Base-by-base conservation (phyloP, 1,140 invertebrate genomes). In the Metopolophium dirhodum region DNA sequence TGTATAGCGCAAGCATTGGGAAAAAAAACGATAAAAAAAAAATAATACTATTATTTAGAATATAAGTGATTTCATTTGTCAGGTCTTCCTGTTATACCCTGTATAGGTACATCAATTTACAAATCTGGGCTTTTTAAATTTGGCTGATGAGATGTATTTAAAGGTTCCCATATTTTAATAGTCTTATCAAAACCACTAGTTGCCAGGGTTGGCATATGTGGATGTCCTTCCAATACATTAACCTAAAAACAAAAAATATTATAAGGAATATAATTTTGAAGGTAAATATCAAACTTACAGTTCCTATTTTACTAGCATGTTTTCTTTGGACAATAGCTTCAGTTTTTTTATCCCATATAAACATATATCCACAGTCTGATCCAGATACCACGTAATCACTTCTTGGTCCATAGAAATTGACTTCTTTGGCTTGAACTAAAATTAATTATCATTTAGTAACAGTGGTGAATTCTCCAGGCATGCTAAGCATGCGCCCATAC, bases 331-430 rank as follows among this genome's bases (percentile, higher is more conserved):
- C 97, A 94, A 99, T 97, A 20, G 97, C 96, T 95, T 98, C 98
- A 0, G 97, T 97, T 94, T 98, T 96, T 95, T 97, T 98, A 94
- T 99, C 98, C 98, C 99, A 99, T 82, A 99, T 97, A 95, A 97
- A 99, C 35, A 99, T 97, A 95, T 99, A 96, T n/a, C 98, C 97
- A 96, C 98, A 99, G 95, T 99, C 99, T 45, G 98, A 99, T 6
- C 99, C 99, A 94, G 98, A 99, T 68, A 99, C 96, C 35, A 99
- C 96, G 95, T 97, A 99, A 95, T 99, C 97, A 95, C 98, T 98
- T 93, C 96, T 96, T 3, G 98, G 97, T 0, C 99, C 99, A 95
- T 98, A 99, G 95, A 98, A 99, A 95, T 98, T 98, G 0, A 99
- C 98, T 8, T 98, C 98, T 95, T 99, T 99, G 51, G 99, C 98